Base-by-base conservation (phyloP, 2,113 vertebrate species). In the Tetraodon nigroviridis region DNA sequence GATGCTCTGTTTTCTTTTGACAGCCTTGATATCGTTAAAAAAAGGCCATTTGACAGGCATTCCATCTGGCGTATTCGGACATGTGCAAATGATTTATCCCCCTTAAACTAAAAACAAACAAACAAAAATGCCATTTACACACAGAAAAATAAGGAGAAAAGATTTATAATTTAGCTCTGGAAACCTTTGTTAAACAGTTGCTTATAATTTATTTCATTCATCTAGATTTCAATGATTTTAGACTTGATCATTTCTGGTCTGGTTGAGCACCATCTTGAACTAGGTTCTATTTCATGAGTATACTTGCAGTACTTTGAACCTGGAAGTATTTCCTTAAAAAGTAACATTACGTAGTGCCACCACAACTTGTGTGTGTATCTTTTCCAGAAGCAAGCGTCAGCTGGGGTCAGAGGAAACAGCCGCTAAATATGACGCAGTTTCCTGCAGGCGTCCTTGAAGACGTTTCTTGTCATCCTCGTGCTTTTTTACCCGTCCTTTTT, bases 381-480 rank as follows among this genome's bases (percentile, higher is more conserved):
- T 49, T 41, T 50, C 63, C 56, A 58, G 60, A 69, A 78, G 84
- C 82, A 86, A 86, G 86, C 51, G 49, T 11, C 24, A 41, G n/a
- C 51, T 15, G 51, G 17, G 64, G 61, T 78, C 59, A 67, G 61
- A 81, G 86, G 81, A 89, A 87, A 59, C 49, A 0, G 69, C 59
- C 73, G 37, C 77, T 57, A 65, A 64, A 54, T 75, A 55, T 71
- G 75, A 81, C 74, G 74, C 72, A 21, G 59, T 76, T 88, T 89
- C 87, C 84, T 87, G 63, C 29, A 17, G 14, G 44, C 69, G 69
- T 76, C 77, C 79, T 84, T 80, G 67, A 83, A 75, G 76, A 70
- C 27, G 7, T 68, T 69, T 81, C 20, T 63, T 72, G 69, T 80
- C 64, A 66, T 65, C 72, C 72, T 60, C 64, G 71, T 51, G 53